These are phyloP conservation scores for Lophura nycthemera DNA, from an alignment of 2,113 vertebrate species.

Conservation along the genomic window DNA sequence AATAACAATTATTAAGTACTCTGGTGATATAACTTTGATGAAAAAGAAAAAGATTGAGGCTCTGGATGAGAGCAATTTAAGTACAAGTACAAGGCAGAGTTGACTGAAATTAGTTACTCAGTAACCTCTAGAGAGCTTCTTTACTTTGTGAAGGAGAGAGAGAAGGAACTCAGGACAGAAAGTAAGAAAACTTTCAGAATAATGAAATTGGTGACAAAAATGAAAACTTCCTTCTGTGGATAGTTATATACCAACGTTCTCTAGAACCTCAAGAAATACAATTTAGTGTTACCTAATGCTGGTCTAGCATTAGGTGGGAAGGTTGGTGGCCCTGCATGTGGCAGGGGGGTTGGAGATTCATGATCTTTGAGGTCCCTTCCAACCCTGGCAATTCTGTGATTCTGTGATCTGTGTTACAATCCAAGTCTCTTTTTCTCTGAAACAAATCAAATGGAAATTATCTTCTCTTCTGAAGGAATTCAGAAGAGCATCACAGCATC, in stretches of 20 bases:
- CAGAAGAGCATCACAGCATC: background rate
- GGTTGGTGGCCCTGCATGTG: too few relatives aligned
- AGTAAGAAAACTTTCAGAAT: background rate
- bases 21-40: background rate
- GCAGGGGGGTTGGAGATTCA: too few relatives aligned
- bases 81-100: background rate
- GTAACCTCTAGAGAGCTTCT: background rate
- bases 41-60: background rate
- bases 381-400: too few relatives aligned
- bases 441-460: background rate
- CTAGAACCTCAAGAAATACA: background rate
- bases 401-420: background rate
- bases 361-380: too few relatives aligned
- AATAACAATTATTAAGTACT: background rate
- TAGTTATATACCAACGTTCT: fast-evolving
- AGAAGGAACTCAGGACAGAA: background rate
- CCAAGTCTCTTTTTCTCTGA: background rate
- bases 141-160: background rate
- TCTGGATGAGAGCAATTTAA: background rate
- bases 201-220: background rate
- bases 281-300: background rate
- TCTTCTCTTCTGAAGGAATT: background rate
- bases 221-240: background rate
- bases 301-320: too few relatives aligned
- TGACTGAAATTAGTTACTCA: background rate